phyloP scores from a whole-genome alignment of 2,888 invertebrate species.

The Podabrus alpinus region DNA sequence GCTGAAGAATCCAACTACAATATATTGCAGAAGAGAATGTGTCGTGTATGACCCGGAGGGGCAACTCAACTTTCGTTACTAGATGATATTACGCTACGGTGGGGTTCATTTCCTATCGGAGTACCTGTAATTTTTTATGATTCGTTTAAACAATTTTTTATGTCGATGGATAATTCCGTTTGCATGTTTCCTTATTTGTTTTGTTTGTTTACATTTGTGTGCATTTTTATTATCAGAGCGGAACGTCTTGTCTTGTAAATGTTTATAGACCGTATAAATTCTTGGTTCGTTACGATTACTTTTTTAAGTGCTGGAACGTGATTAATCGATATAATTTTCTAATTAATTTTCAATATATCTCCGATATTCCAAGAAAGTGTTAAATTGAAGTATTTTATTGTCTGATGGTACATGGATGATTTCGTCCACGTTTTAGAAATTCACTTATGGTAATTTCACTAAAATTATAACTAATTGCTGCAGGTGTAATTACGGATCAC shows the following conservation, averaged over 20 bases:
- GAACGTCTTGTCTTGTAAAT: neutral
- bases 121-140: neutral
- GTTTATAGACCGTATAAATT: neutral
- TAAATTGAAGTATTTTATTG: too few relatives aligned
- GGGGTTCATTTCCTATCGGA: slow-evolving; percentile 19
- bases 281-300: neutral
- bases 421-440: too few relatives aligned
- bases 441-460: neutral
- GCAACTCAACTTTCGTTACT: slow-evolving; percentile 20
- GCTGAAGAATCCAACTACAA: slow-evolving; percentile 17
- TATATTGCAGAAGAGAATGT: slow-evolving; percentile 16
- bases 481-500: neutral
- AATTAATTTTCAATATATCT: too few relatives aligned
- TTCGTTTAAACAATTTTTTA: neutral
- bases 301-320: neutral
- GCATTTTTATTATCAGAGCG: neutral
- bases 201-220: slow-evolving; percentile 1
- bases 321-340: neutral
- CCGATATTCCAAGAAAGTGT: too few relatives aligned
- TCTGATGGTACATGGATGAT: too few relatives aligned
- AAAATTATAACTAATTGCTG: neutral
- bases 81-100: slow-evolving; percentile 3
- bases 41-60: slow-evolving; percentile 14
- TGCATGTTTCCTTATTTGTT: neutral
- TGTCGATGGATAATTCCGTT: neutral